phyloP scores from a whole-genome alignment of 2,888 invertebrate genomes.

The Aphrophora alni region DNA sequence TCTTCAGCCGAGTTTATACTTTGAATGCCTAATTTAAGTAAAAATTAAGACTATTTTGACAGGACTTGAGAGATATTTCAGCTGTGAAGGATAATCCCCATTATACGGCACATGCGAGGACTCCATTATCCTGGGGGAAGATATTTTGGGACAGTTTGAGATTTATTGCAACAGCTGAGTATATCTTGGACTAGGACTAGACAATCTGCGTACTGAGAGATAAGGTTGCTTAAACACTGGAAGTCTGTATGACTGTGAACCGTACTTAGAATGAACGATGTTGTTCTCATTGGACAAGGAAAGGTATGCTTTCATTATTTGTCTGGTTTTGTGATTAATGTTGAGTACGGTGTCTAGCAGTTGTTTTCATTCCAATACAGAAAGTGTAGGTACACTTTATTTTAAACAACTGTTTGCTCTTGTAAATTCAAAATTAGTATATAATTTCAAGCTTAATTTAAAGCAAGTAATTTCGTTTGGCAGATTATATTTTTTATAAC shows the following conservation, averaged over 20 bases:
- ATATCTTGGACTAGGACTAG: not conserved
- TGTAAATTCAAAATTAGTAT: no score
- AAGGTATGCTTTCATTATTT: no score
- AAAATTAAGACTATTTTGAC: constrained; percentile 9
- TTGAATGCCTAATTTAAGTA: not conserved
- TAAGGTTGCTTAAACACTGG: not conserved
- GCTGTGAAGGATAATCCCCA: constrained; percentile 9
- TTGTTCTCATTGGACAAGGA: no score
- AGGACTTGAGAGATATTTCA: not conserved
- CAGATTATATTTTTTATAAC: no score
- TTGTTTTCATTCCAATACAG: no score
- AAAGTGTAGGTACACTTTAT: no score
- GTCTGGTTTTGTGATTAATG: no score
- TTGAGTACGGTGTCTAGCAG: no score
- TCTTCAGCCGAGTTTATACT: not conserved
- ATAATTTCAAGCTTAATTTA: no score
- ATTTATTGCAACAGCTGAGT: not conserved
- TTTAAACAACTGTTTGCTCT: no score
- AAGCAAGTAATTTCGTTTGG: no score
- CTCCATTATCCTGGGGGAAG: not conserved
- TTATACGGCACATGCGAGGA: not conserved
- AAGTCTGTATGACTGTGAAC: not conserved
- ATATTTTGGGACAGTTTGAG: constrained; percentile 4
- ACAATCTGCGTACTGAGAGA: not conserved
- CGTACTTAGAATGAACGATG: no score